Base-by-base conservation (phyloP, 2,888 invertebrate genomes). In the Drosophila longiperda region DNA sequence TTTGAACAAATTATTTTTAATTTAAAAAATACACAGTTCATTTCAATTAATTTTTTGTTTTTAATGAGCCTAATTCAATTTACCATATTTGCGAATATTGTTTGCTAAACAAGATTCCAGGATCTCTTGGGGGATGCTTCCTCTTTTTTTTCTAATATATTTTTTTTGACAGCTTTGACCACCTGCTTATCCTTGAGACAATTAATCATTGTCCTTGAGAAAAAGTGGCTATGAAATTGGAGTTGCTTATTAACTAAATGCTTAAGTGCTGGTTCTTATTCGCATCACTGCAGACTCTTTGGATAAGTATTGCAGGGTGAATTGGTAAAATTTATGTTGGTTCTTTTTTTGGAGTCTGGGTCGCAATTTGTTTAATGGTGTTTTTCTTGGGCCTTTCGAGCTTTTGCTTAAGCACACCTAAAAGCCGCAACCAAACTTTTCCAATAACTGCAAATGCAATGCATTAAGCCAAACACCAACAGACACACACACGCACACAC, bases 381-480 rank as follows among this genome's bases (percentile, higher is more conserved):
- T 66, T 78, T 78, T 78, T 75, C 73, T 68, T 60, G 59, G 55
- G 62, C 60, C 75, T 66, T 53, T 45, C 48, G 64, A 60, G 34
- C 60, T 45, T 48, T 38, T 64, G 64, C 54, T 66, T 60, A 63
- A 26, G 6, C 15, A 26, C 32, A 7, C 12, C 36, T 45, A 73
- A 64, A 62, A 66, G 79, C 80, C 75, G 61, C 77, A 75, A 72
- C 75, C 76, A 80, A 85, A 85, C 71, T 85, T 85, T 85, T 73
- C 82, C 84, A 85, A 85, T 85, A 85, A 80, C 84, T 85, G 84
- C 72, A 85, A 85, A 82, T 85, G 85, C 82, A 84, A 84, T 87
- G 84, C 84, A 85, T 87, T 87, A 87, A 78, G 78, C 80, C 66
- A 63, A 66, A 69, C n/a, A 57, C 63, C 52, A 45, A 36, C 34